Base-by-base conservation (phyloP, 1,140 invertebrate species). In the Anoplophora glabripennis region DNA sequence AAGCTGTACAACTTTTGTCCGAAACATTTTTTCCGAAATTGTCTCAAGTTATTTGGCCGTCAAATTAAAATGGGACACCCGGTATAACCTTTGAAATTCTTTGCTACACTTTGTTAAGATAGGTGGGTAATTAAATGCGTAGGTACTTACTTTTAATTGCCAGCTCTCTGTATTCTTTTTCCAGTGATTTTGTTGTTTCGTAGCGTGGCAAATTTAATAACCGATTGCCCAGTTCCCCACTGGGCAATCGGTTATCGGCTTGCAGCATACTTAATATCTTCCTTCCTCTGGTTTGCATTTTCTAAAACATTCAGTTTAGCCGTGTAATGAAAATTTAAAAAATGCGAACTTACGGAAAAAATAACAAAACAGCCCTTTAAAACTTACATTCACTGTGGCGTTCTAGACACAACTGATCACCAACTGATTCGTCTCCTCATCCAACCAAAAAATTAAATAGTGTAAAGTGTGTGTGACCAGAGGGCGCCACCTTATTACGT, bases 71-170 rank as follows among this genome's bases (percentile, higher is more conserved):
- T n/a, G n/a, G n/a, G n/a, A n/a, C n/a, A n/a, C n/a, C n/a, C n/a
- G n/a, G n/a, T n/a, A n/a, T n/a, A n/a, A n/a, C n/a, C n/a, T n/a
- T n/a, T n/a, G n/a, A n/a, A n/a, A n/a, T n/a, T 44, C 12, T 14
- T 44, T 44, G 41, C 41, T 3, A 17, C 9, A 44, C 41, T 44
- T 44, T 44, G 41, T 11, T 44, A 44, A 11, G 1, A 44, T 44
- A 1, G 9, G 9, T 44, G 12, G n/a, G 9, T 44, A 15, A 44
- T 44, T 17, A 3, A 44, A 44, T 44, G 41, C n/a, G n/a, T n/a
- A n/a, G 41, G 41, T 44, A 42, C 41, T 42, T 17, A 42, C 41
- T 42, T 42, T 42, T 42, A 42, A 42, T 42, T 42, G 41, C 41
- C 41, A 42, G 41, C 12, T 44, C 41, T 44, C 41, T 44, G 18